Percentiles rank a stretch among this genome's conserved stretches.
Conservation (phyloP, 2,113 vertebrate genomes). For the Myotis davidii region DNA sequence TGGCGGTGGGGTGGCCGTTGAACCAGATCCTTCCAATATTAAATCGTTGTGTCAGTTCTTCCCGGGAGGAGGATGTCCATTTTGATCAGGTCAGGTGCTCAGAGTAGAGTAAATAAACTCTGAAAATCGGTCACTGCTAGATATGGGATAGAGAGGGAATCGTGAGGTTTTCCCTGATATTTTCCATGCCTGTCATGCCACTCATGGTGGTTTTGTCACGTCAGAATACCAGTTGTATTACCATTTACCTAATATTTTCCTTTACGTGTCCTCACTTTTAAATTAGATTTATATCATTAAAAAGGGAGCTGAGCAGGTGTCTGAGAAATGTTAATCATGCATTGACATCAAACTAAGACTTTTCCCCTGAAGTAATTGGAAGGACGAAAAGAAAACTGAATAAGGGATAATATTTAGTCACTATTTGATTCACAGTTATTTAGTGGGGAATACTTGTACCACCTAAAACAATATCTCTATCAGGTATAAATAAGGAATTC, state of each 20-base stretch:
- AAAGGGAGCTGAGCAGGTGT: neutral
- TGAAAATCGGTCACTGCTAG: neutral
- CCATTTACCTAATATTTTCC: neutral
- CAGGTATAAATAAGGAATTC: neutral
- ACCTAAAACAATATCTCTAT: neutral
- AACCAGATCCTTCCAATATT: neutral
- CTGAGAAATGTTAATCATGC: neutral
- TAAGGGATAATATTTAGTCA: neutral
- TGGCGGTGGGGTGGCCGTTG: neutral
- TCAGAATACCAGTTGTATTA: neutral
- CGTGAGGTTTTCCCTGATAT: neutral
- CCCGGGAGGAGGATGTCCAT: neutral
- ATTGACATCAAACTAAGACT: neutral
- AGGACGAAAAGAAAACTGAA: neutral
- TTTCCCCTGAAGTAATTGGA: neutral
- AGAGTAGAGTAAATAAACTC: neutral
- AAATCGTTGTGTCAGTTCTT: neutral
- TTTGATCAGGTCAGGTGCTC: neutral
- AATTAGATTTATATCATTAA: slow-evolving; percentile 9
- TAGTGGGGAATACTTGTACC: neutral
- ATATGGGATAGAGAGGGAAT: neutral
- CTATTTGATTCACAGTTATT: neutral
- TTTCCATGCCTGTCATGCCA: neutral
- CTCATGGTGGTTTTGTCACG: neutral
- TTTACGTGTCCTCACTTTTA: neutral